Evolutionary conservation across 2,888 invertebrate species (phyloP).

Genomic region (Helleia helle): DNA sequence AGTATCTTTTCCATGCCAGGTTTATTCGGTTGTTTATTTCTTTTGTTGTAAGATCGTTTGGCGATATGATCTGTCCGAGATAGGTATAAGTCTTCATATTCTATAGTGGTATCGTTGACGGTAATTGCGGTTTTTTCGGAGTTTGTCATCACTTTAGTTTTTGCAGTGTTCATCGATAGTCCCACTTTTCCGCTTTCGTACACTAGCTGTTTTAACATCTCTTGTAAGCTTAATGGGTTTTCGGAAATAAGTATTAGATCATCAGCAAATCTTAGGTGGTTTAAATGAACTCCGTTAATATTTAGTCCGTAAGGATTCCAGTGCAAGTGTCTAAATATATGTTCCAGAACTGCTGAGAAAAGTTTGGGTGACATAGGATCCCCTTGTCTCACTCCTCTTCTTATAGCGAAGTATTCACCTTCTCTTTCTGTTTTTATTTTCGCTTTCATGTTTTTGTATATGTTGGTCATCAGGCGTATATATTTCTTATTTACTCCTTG

Average conservation of each 20-base stretch:
- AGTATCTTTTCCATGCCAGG: constrained; percentile 13
- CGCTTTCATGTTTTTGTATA: constrained; percentile 1
- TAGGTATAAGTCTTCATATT: constrained; percentile 5
- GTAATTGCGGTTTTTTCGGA: neutral
- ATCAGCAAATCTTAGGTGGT: constrained; percentile 9
- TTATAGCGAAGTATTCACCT: neutral
- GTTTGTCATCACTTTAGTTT: constrained; percentile 10
- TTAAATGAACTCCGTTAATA: constrained; percentile 2
- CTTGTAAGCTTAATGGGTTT: constrained; percentile 2
- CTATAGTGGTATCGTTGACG: neutral
- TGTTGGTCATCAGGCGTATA: neutral
- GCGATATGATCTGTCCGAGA: constrained; percentile 13
- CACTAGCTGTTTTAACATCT: constrained; percentile 4
- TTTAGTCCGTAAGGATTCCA: constrained; percentile 5
- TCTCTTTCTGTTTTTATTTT: constrained; percentile 4
- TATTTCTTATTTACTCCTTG: constrained; percentile 1
- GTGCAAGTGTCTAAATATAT: constrained; percentile 1
- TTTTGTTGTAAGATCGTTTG: constrained; percentile 9
- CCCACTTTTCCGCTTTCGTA: neutral
- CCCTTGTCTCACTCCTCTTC: constrained; percentile 9
- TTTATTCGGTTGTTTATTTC: constrained; percentile 16
- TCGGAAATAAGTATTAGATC: constrained; percentile 4
- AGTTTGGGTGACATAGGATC: constrained; percentile 5
- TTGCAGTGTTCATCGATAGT: constrained; percentile 1
- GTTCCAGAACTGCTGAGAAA: constrained; percentile 4